These are phyloP conservation scores for Polylopha cassiicola DNA, from an alignment of 2,888 invertebrate genomes.

Conservation along the genomic window DNA sequence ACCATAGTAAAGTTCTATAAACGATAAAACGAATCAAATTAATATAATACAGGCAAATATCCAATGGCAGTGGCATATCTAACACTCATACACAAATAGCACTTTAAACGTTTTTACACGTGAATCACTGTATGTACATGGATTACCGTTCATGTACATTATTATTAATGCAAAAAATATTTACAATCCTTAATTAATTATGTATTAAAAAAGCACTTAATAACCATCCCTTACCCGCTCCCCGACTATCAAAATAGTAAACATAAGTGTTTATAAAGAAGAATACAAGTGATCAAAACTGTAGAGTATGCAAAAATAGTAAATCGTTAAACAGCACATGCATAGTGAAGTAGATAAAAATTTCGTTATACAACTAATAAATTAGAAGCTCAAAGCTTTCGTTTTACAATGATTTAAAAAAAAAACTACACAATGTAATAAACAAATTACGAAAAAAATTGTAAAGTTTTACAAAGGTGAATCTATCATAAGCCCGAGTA, in stretches of 20 bases:
- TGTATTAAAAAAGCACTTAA: slow-evolving; percentile 66
- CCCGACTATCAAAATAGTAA: slow-evolving; percentile 40
- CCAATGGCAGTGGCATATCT: slow-evolving; percentile 66
- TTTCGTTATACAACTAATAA: slow-evolving; percentile 25
- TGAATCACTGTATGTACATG: slow-evolving; percentile 60
- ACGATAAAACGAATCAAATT: slow-evolving; percentile 28
- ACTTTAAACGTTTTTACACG: slow-evolving; percentile 62
- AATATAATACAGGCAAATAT: slow-evolving; percentile 41
- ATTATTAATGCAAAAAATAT: slow-evolving; percentile 71
- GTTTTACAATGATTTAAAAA: slow-evolving; percentile 18
- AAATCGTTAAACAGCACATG: slow-evolving; percentile 32
- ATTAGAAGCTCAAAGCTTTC: slow-evolving; percentile 22
- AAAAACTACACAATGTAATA: slow-evolving; percentile 12
- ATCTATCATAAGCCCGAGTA: slow-evolving; percentile 49
- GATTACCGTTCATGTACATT: slow-evolving; percentile 55
- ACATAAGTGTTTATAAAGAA: slow-evolving; percentile 25
- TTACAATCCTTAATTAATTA: slow-evolving; percentile 63
- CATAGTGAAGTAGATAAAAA: slow-evolving; percentile 30
- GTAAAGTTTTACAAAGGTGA: slow-evolving; percentile 34
- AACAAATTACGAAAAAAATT: slow-evolving; percentile 34
- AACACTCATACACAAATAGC: slow-evolving; percentile 67
- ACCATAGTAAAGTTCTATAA: slow-evolving; percentile 5
- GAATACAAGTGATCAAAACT: slow-evolving; percentile 29
- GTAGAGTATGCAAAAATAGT: slow-evolving; percentile 31
- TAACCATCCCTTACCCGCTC: slow-evolving; percentile 48